Evolutionary conservation across 2,113 vertebrate genomes (phyloP).

Genomic region (Triplophysa siluroides): DNA sequence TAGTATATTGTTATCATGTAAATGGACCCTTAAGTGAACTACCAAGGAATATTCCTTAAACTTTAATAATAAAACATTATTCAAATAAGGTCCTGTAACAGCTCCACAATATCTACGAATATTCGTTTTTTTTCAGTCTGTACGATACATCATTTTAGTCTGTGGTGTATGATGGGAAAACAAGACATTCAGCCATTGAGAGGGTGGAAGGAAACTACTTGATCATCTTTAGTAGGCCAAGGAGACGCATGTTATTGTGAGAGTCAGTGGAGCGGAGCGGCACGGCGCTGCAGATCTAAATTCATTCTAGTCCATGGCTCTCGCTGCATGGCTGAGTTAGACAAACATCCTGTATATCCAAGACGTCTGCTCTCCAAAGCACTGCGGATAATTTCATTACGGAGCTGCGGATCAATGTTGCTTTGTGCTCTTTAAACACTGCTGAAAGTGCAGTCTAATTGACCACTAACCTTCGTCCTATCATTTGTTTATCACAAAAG

Average conservation of each 20-base stretch:
- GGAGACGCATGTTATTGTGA: constrained; percentile 42
- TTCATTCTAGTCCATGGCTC: constrained; percentile 23
- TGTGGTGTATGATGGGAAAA: not conserved
- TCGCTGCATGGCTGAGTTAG: constrained; percentile 14
- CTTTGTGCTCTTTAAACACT: constrained; percentile 34
- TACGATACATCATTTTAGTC: constrained; percentile 20
- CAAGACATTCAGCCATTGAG: not conserved
- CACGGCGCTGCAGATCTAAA: not conserved
- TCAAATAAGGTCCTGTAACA: no score
- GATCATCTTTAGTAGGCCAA: constrained; percentile 28
- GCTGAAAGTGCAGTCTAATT: constrained; percentile 23
- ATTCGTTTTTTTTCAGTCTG: not conserved
- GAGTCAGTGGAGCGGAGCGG: constrained; percentile 28
- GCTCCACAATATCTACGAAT: no score
- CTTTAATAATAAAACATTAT: no score
- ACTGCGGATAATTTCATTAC: constrained; percentile 36
- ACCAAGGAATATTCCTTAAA: no score
- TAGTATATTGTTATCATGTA: no score
- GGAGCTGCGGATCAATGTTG: constrained; percentile 10
- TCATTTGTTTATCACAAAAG: constrained; percentile 10
- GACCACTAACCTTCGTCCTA: not conserved
- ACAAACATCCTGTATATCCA: constrained; percentile 7
- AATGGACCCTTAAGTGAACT: no score
- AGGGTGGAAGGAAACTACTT: constrained; percentile 1
- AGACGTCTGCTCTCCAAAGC: constrained; percentile 23